phyloP scores from a whole-genome alignment of 2,113 vertebrate genomes.

The Bucco capensis region DNA sequence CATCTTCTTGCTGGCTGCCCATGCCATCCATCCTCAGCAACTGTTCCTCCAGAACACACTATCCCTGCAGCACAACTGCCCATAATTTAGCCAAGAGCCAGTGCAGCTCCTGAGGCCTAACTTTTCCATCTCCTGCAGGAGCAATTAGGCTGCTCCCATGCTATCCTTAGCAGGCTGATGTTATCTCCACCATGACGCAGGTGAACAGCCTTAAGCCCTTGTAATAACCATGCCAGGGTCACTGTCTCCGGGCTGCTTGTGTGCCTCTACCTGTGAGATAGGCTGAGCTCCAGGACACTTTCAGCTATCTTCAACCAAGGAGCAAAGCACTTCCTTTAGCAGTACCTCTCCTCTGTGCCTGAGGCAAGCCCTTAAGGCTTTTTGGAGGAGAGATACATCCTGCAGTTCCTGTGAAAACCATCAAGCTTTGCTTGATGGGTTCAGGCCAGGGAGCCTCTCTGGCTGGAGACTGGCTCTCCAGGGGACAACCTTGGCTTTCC shows the following conservation, averaged over 20 bases:
- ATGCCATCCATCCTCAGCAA: neutral
- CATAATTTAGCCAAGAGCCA: neutral
- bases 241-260: conserved; percentile 1
- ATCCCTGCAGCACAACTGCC: neutral
- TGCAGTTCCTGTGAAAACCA: neutral
- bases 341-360: neutral
- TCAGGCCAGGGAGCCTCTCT: neutral
- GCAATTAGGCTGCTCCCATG: neutral
- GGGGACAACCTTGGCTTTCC: neutral
- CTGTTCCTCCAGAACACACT: neutral
- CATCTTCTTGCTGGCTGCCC: neutral
- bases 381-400: neutral
- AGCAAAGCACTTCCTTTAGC: neutral
- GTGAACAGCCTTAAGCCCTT: neutral
- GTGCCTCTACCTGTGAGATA: neutral
- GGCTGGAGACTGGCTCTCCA: neutral
- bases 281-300: conserved; percentile 11
- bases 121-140: neutral
- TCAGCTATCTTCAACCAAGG: neutral
- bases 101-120: neutral
- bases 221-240: conserved; percentile 29
- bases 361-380: neutral
- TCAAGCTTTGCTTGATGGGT: accelerated
- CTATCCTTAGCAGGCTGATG: neutral
- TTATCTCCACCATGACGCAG: conserved; percentile 34